Evolutionary conservation across 2,888 invertebrate species (phyloP), one percentile per base, ranked within the genome.

Genomic region (Macropis europaea): DNA sequence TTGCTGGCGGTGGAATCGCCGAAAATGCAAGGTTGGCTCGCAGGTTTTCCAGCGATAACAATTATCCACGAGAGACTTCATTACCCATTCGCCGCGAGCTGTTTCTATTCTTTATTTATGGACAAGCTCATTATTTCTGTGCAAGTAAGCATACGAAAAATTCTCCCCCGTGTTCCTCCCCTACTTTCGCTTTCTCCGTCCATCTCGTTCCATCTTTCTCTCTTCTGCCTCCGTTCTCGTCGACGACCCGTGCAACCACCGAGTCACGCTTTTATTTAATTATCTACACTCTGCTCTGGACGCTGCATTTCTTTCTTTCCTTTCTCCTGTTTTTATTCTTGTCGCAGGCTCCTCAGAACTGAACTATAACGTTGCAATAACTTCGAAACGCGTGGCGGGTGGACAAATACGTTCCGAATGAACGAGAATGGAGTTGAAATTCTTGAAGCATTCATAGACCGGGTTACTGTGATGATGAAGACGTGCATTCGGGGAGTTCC

Each of bases 121-220:
- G 85, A 88, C 85, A 89, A 86, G 88, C 88, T 89, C 89, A 88
- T 89, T 89, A 89, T 89, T 89, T 88, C 87, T 88, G 89, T 89
- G 86, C 87, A 89, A 85, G 87, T 89, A 86, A 88, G 88, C 89
- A 89, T 88, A 89, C 87, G 86, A 88, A 89, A 88, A 88, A 88
- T 87, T 85, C 82, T 82, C 79, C 82, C 84, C 73, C 79, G 59
- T 56, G 68, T 75, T 40, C 68, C 63, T 63, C 69, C 54, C 62
- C 42, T 69, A 28, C 60, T 54, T 47, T 32, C 11, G 38, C 54
- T 53, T 32, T 50, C 43, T 30, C 63, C 45, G 26, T 59, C 66
- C 64, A 47, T 26, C 60, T 56, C 47, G 15, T 54, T 74, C 52
- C 53, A 50, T 45, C 66, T 62, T 62, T 9, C 45, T 13, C 36